Base-by-base conservation (phyloP, 1,140 invertebrate genomes). In the Meloidogyne exigua region DNA sequence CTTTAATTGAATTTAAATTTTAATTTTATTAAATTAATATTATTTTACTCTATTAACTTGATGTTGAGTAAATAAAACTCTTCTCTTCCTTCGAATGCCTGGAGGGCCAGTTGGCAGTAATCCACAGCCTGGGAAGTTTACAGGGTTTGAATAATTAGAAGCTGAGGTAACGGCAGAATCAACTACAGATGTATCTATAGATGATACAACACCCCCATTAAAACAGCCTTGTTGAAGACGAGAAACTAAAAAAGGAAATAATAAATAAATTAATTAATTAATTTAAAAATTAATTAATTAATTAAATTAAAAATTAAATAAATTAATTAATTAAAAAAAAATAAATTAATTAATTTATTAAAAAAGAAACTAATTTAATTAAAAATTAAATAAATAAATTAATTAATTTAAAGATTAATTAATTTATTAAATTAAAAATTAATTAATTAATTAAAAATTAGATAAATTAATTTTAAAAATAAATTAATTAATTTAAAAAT, bases 21-120 rank as follows among this genome's bases (percentile, higher is more conserved):
- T n/a, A n/a, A 15, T 15, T 44, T 44, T 2, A 44, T 15, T 44
- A 44, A 44, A 15, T 44, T 2, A 15, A 44, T 32, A 44, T 44
- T 15, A n/a, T n/a, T 7, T 15, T n/a, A 57, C 49, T n/a, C 49
- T 12, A 87, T 93, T 96, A 0, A 95, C 98, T 88, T 99, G 96
- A 0, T 94, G 92, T 89, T 99, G 98, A 13, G 94, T 96, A 88
- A 99, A 99, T 0, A 99, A 89, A 0, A 99, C 95, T 0, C 96
- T 91, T 62, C 96, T 91, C 88, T 99, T 99, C 36, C 96, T 90
- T 32, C 71, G 71, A 15, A 72, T 72, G 0, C 42, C 18, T 25
- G 21, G 21, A 44, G 25, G 42, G 10, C 39, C 72, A 39, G 25
- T 62, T n/a, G 49, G 13, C 12, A 39, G n/a, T 62, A 42, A 32